These are phyloP conservation scores for Pollenia labialis DNA, from an alignment of 2,888 invertebrate genomes.

Conservation along the genomic window DNA sequence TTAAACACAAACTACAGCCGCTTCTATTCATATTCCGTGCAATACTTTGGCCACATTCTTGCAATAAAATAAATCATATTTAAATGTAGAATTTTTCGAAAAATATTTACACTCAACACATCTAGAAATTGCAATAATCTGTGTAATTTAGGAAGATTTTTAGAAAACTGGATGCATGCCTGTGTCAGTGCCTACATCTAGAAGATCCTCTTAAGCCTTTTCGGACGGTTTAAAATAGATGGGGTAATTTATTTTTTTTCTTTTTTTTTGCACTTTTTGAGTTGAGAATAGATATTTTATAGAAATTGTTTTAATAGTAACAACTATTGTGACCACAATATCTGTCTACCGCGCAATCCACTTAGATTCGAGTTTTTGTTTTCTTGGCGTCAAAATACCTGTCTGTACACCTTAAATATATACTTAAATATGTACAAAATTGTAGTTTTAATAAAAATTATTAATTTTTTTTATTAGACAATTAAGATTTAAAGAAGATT, in stretches of 20 bases:
- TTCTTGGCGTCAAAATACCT: slow-evolving; percentile 54
- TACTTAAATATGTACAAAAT: no score
- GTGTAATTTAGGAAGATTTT: slow-evolving; percentile 60
- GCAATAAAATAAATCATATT: slow-evolving; percentile 68
- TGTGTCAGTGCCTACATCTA: slow-evolving; percentile 1
- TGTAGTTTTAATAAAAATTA: no score
- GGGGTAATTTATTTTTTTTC: not conserved
- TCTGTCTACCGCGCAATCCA: slow-evolving; percentile 67
- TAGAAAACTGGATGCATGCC: slow-evolving; percentile 25
- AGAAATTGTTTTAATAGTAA: no score
- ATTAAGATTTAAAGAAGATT: slow-evolving; percentile 1
- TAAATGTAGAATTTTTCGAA: slow-evolving; percentile 40
- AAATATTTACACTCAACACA: slow-evolving; percentile 12
- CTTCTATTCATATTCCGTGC: not conserved
- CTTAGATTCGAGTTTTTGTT: slow-evolving; percentile 52
- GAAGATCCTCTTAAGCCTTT: slow-evolving; percentile 53
- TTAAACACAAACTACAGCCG: not conserved
- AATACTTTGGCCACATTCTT: slow-evolving; percentile 39
- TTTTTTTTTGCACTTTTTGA: not conserved
- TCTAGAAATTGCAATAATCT: slow-evolving; percentile 37
- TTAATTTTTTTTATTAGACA: not conserved
- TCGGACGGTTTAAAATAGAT: slow-evolving; percentile 23
- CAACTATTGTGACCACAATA: slow-evolving; percentile 32
- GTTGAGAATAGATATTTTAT: no score
- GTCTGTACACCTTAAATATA: slow-evolving; percentile 21